Conservation (phyloP, 2,797 vertebrate species). For the Microctenopoma lineatum region DNA sequence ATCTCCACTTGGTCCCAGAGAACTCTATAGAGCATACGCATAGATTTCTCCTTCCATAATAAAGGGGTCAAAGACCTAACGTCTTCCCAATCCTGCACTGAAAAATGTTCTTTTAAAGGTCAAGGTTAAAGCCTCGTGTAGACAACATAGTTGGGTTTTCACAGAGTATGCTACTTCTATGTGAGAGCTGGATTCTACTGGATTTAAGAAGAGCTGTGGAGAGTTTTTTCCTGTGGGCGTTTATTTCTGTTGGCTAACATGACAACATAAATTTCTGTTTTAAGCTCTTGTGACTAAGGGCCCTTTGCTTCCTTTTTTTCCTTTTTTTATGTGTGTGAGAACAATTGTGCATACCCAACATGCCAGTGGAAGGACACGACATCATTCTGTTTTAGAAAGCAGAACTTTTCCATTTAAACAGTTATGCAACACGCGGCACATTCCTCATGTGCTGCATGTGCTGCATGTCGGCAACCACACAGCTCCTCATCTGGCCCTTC, state of each 20-base stretch:
- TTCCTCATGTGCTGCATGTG: constrained; percentile 36
- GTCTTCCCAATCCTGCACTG: too few species aligned
- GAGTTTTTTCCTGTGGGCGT: constrained; percentile 17
- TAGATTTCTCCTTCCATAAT: too few species aligned
- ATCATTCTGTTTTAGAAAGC: constrained; percentile 42
- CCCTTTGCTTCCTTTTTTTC: constrained; percentile 31
- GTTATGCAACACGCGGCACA: constrained; percentile 1
- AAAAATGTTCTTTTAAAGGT: too few species aligned
- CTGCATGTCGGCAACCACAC: neutral
- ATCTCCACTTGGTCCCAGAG: too few species aligned
- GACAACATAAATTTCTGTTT: constrained; percentile 59
- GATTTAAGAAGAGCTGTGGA: neutral
- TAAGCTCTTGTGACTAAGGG: constrained; percentile 49
- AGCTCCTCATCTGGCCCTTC: constrained; percentile 35
- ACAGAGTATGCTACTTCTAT: too few species aligned
- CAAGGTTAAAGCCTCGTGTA: too few species aligned
- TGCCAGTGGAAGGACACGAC: constrained; percentile 51
- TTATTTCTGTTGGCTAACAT: constrained; percentile 60
- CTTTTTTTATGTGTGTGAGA: constrained; percentile 17
- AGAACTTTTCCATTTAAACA: constrained; percentile 7
- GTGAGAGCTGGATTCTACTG: neutral
- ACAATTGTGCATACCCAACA: constrained; percentile 71
- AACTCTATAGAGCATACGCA: too few species aligned
- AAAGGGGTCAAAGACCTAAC: too few species aligned
- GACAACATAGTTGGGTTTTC: too few species aligned